A percentile compares a stretch with the other conserved stretches of the same genome.
Evolutionary conservation across 1,140 invertebrate species (phyloP).

Genomic region (Venturia canescens): DNA sequence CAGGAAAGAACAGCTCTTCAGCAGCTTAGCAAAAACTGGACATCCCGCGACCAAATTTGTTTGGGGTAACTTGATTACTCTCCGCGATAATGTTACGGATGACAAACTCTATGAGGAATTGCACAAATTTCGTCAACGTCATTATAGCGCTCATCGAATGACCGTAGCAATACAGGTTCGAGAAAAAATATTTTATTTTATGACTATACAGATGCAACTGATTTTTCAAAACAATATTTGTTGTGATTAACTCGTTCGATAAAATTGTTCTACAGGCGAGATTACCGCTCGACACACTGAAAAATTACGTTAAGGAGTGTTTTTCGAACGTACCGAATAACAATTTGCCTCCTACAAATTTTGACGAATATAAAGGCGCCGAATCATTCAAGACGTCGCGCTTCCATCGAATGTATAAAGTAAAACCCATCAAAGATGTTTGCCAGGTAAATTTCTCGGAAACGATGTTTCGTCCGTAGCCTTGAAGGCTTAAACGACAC

Average conservation of each 20-base stretch:
- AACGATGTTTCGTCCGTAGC: too few species aligned
- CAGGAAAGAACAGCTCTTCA: slow-evolving; percentile 86
- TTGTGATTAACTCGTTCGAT: neutral
- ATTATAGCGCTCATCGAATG: slow-evolving; percentile 95
- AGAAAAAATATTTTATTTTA: neutral
- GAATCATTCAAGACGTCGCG: slow-evolving; percentile 80
- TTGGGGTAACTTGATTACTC: slow-evolving; percentile 90
- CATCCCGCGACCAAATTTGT: slow-evolving; percentile 89
- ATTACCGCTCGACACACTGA: slow-evolving; percentile 85
- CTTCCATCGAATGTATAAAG: slow-evolving; percentile 87
- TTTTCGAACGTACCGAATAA: slow-evolving; percentile 84
- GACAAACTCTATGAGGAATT: slow-evolving; percentile 82
- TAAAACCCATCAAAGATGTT: slow-evolving; percentile 87
- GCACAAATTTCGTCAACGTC: slow-evolving; percentile 87
- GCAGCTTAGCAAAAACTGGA: slow-evolving; percentile 80
- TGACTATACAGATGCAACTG: neutral
- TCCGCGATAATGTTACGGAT: slow-evolving; percentile 84
- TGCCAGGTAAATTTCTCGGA: slow-evolving; percentile 76
- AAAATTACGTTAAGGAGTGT: slow-evolving; percentile 81
- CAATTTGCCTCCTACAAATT: slow-evolving; percentile 79
- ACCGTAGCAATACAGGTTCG: slow-evolving; percentile 86
- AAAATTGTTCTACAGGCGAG: slow-evolving; percentile 79
- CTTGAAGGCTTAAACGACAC: too few species aligned
- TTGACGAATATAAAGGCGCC: slow-evolving; percentile 73
- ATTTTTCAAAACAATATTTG: neutral